A percentile compares a stretch with the other conserved stretches of the same genome.
Conservation (phyloP, 2,888 invertebrate species). For the Isoperla grammatica region DNA sequence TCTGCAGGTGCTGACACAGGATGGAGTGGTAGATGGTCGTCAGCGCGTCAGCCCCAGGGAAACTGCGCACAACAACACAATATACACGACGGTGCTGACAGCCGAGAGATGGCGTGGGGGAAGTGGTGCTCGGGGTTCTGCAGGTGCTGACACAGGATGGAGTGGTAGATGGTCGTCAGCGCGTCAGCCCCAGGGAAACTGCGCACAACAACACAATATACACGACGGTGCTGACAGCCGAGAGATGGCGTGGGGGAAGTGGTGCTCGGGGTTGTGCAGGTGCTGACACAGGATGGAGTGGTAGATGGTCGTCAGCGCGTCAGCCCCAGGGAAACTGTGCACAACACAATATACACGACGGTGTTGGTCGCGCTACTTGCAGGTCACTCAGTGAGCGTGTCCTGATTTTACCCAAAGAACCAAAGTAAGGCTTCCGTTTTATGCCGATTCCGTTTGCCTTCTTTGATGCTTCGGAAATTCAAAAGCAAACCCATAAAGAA, state of each 20-base stretch:
- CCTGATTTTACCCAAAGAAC: no score
- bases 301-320: conserved; percentile 84
- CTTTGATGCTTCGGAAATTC: no score
- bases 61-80: conserved; percentile 47
- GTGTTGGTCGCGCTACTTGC: no score
- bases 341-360: conserved; percentile 18
- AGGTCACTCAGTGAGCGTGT: no score
- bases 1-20: conserved; percentile 78
- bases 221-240: conserved; percentile 60
- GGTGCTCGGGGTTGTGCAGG: conserved; percentile 72
- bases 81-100: no score
- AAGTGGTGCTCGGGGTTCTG: conserved; percentile 77
- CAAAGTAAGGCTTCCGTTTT: no score
- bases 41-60: conserved; percentile 76
- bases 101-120: conserved; percentile 58
- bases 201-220: no score
- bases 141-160: conserved; percentile 82
- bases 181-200: conserved; percentile 76
- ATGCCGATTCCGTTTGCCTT: no score
- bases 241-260: conserved; percentile 64
- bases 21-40: conserved; percentile 86
- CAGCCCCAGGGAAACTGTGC: conserved; percentile 63
- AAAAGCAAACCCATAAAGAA: no score
- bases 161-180: conserved; percentile 79
- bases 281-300: conserved; percentile 83